Conservation (phyloP, 1,140 invertebrate species). For the Tetramorium alpestre region DNA sequence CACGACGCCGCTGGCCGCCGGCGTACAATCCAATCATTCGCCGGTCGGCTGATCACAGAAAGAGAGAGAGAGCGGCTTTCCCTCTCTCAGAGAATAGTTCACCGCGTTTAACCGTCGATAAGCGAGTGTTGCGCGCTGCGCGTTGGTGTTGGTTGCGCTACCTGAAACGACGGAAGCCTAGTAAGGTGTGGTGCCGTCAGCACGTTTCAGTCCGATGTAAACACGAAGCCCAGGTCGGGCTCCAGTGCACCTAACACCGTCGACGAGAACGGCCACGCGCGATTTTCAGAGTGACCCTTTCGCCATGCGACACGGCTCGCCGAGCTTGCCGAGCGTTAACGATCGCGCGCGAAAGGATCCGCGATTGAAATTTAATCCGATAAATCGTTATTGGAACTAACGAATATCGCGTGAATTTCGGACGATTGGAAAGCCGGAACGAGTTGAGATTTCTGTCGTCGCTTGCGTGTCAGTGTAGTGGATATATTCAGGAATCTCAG, state of each 20-base stretch:
- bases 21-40: conserved; percentile 72
- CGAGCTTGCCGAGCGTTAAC: background rate
- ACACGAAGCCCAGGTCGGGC: conserved; percentile 67
- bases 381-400: background rate
- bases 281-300: conserved; percentile 38
- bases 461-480: background rate
- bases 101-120: conserved; percentile 46
- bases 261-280: conserved; percentile 67
- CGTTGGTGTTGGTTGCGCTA: conserved; percentile 68
- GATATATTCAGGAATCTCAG: background rate
- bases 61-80: conserved; percentile 61
- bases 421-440: background rate
- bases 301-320: conserved; percentile 45
- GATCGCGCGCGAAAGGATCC: background rate
- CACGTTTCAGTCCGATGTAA: conserved; percentile 74
- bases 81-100: conserved; percentile 62
- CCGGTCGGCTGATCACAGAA: conserved; percentile 75
- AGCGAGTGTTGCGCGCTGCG: conserved; percentile 23
- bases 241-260: conserved; percentile 74
- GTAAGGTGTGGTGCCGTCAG: conserved; percentile 73
- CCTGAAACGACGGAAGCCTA: conserved; percentile 75
- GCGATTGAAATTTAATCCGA: background rate
- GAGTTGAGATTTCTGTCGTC: background rate
- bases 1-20: conserved; percentile 41
- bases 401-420: background rate